Conservation (phyloP, 2,888 invertebrate genomes). For the Drosophila siamana region DNA sequence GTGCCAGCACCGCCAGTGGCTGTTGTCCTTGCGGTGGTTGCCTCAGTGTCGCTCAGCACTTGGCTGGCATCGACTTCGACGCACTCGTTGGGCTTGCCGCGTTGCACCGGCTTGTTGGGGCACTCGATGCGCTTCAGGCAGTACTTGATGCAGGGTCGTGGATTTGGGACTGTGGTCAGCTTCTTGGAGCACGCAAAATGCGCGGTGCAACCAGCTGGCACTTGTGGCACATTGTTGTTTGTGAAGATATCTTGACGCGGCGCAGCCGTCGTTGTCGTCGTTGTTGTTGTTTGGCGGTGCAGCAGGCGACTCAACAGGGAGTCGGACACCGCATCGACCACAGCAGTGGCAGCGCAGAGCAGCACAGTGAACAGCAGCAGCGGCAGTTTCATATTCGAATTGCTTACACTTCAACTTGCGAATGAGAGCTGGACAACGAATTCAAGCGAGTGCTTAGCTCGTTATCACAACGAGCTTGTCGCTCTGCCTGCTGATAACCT, state of each 20-base stretch:
- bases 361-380: conserved; percentile 28
- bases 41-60: conserved; percentile 53
- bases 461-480: conserved; percentile 22
- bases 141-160: conserved; percentile 77
- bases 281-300: conserved; percentile 33
- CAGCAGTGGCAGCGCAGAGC: conserved; percentile 19
- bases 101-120: conserved; percentile 46
- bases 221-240: conserved; percentile 69
- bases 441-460: neutral
- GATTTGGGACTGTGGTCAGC: conserved; percentile 55
- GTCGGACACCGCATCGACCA: conserved; percentile 17
- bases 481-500: conserved; percentile 42
- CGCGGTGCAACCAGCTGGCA: conserved; percentile 64
- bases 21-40: conserved; percentile 3
- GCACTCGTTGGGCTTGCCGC: conserved; percentile 70
- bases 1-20: conserved; percentile 9
- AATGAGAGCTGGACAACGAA: conserved; percentile 25
- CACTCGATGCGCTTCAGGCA: conserved; percentile 76
- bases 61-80: conserved; percentile 72
- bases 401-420: conserved; percentile 31
- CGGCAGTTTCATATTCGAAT: conserved; percentile 49
- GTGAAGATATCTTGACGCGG: conserved; percentile 42
- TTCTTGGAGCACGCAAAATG: conserved; percentile 72
- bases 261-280: conserved; percentile 46
- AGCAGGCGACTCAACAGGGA: conserved; percentile 40